Conservation (phyloP, 2,113 vertebrate genomes). For the Xiphophorus couchianus region DNA sequence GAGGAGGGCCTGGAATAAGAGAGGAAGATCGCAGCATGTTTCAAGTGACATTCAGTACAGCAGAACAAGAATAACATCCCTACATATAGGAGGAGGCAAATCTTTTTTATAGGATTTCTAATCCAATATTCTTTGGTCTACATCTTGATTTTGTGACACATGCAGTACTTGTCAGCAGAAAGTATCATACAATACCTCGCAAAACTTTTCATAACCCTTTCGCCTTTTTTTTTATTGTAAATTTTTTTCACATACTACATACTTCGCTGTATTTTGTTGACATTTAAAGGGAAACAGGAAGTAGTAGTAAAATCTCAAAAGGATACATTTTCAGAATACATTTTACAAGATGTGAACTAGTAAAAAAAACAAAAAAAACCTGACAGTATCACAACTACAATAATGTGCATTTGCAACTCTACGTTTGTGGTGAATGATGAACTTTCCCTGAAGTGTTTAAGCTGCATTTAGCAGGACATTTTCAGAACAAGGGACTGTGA, state of each 20-base stretch:
- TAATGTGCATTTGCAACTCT: background rate
- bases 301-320: background rate
- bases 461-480: background rate
- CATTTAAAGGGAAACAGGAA: too few species aligned
- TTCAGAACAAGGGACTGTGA: background rate
- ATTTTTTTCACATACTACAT: too few species aligned
- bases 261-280: too few species aligned
- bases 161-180: too few species aligned
- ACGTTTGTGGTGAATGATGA: background rate
- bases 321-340: background rate
- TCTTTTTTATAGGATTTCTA: too few species aligned
- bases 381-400: background rate
- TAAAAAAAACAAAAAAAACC: background rate
- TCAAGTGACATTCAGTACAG: constrained; percentile 31
- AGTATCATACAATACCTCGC: too few species aligned
- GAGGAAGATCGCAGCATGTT: constrained; percentile 33
- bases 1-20: constrained; percentile 71
- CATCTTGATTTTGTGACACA: too few species aligned
- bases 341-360: background rate
- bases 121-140: too few species aligned
- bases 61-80: constrained; percentile 1
- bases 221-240: too few species aligned
- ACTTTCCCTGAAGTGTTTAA: background rate
- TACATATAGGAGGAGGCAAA: background rate
- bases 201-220: too few species aligned